Evolutionary conservation across 2,797 vertebrate genomes (phyloP).

Genomic region (Lacerta agilis): DNA sequence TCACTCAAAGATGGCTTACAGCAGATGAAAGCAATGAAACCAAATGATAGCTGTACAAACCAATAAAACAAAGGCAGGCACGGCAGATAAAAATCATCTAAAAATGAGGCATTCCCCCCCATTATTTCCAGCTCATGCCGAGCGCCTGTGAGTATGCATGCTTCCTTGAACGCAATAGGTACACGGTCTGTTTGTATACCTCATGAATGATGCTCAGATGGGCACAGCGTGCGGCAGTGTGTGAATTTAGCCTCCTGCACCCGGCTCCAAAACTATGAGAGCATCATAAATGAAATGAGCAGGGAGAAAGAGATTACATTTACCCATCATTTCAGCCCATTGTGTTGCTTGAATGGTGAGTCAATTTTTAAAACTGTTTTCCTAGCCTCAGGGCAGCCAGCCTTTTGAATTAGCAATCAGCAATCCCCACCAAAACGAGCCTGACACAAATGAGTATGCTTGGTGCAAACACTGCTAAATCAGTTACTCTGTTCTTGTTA

Average conservation of each 20-base stretch:
- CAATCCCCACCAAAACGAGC: slow-evolving; percentile 21
- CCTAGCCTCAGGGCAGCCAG: slow-evolving; percentile 43
- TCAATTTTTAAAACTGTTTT: slow-evolving; percentile 42
- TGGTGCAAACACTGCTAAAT: not conserved
- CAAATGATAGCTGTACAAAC: not conserved
- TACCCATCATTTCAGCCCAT: slow-evolving; percentile 28
- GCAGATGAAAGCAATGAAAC: not conserved
- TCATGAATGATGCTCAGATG: not conserved
- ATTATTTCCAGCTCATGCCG: too few species aligned
- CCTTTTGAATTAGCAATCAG: slow-evolving; percentile 3
- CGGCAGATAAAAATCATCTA: not conserved
- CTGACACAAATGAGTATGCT: slow-evolving; percentile 21
- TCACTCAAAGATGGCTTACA: not conserved
- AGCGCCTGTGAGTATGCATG: too few species aligned
- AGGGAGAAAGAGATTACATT: slow-evolving; percentile 30
- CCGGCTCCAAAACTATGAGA: accelerated
- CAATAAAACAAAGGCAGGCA: not conserved
- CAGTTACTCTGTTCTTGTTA: not conserved
- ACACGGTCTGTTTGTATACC: not conserved
- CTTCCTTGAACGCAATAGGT: not conserved
- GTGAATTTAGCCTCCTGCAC: not conserved
- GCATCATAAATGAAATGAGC: not conserved
- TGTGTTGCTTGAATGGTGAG: slow-evolving; percentile 24
- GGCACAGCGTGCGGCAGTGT: not conserved
- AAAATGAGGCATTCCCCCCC: not conserved